Evolutionary conservation across 2,888 invertebrate species (phyloP).

Genomic region (Sylvicola fuscatus): DNA sequence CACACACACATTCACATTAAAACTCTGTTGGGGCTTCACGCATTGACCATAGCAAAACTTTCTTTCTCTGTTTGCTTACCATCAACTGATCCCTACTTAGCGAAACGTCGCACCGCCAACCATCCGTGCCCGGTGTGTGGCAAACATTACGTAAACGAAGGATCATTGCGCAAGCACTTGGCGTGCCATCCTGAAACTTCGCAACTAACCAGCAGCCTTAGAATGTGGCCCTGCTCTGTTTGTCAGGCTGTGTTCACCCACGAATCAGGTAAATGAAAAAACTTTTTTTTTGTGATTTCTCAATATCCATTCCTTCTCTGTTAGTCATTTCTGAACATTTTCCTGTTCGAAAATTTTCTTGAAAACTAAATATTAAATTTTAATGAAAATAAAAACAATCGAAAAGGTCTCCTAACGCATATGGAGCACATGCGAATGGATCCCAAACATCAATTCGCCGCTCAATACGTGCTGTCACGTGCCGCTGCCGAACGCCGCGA

Average conservation of each 20-base stretch:
- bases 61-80: slow-evolving; percentile 16
- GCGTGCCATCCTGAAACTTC: slow-evolving; percentile 85
- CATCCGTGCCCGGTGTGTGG: slow-evolving; percentile 91
- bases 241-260: slow-evolving; percentile 91
- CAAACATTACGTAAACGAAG: slow-evolving; percentile 90
- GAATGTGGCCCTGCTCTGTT: slow-evolving; percentile 93
- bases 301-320: too few species aligned
- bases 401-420: slow-evolving; percentile 77
- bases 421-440: slow-evolving; percentile 97
- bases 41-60: slow-evolving; percentile 13
- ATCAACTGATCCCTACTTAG: slow-evolving; percentile 57
- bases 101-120: slow-evolving; percentile 83
- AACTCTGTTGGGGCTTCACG: slow-evolving; percentile 10
- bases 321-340: too few species aligned
- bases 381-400: too few species aligned
- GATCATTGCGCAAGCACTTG: slow-evolving; percentile 77
- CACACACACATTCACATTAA: too few species aligned
- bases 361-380: too few species aligned
- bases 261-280: slow-evolving; percentile 55
- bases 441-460: slow-evolving; percentile 88
- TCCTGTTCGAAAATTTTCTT: too few species aligned
- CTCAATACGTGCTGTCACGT: slow-evolving; percentile 76
- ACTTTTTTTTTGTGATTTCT: too few species aligned
- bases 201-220: slow-evolving; percentile 63
- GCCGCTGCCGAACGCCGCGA: slow-evolving; percentile 82